Conservation (phyloP, 2,888 invertebrate species). For the Drosophila setosimentum region DNA sequence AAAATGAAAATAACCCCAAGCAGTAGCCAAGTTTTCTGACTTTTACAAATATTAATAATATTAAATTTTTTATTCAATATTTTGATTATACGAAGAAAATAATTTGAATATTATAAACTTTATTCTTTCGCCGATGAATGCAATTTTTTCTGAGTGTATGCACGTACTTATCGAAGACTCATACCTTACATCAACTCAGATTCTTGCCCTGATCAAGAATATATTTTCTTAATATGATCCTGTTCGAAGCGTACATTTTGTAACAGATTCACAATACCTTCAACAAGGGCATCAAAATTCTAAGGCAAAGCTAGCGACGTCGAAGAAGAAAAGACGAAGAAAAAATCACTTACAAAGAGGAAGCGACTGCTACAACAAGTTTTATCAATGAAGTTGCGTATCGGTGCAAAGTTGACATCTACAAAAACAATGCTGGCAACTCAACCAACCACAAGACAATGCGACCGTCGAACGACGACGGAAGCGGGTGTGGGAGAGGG, state of each 20-base stretch:
- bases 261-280: neutral
- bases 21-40: neutral
- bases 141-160: neutral
- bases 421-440: constrained; percentile 39
- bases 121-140: too few species aligned
- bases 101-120: neutral
- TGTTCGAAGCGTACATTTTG: neutral
- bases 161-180: neutral
- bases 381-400: constrained; percentile 71
- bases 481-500: constrained; percentile 13
- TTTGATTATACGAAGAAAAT: neutral
- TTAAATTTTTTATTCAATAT: neutral
- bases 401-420: constrained; percentile 56
- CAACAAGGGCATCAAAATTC: constrained; percentile 23
- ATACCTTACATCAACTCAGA: neutral
- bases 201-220: neutral
- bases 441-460: constrained; percentile 49
- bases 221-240: neutral
- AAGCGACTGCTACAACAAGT: constrained; percentile 67
- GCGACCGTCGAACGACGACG: constrained; percentile 10
- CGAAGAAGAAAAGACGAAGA: constrained; percentile 11
- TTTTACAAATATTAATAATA: neutral
- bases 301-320: constrained; percentile 23
- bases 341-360: constrained; percentile 77
- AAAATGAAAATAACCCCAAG: neutral